Evolutionary conservation across 23 tunicate genomes (phyloP), one percentile per base, ranked within the genome.

Genomic region (Oikopleura dioica): DNA sequence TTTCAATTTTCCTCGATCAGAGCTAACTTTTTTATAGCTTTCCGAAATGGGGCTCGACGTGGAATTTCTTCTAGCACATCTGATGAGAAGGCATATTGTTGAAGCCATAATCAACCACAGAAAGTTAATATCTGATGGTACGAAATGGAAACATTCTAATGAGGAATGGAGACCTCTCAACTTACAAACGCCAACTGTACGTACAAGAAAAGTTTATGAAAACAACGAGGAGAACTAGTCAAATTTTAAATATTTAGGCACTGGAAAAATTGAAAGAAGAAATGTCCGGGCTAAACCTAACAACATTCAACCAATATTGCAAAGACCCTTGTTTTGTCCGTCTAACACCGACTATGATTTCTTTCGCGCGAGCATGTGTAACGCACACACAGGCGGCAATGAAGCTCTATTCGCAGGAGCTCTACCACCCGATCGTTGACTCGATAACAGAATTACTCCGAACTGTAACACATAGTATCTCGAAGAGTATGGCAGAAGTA

Each of bases 101-200:
- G 33, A 80, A 1, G 38, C 87, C 0, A 37, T 91, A 0, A 37
- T 24, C 0, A 92, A 82, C 38, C 92, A 91, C 50, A 79, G 80
- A 69, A 85, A 85, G 79, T 84, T 84, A 38, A 44, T 91, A 1
- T 82, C 81, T 1, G 97, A 91, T 67, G 97, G 92, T 5, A 85
- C 87, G 1, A 91, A 81, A 77, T 75, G 85, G 16, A 75, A 91
- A 33, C 82, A 78, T 35, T 91, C 97, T 0, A 91, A 91, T 67
- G 97, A 91, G 78, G 34, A 69, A 26, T 91, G 97, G 97, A 78
- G 77, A 37, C 94, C 87, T 1, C 68, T 80, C 1, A 91, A 91
- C 76, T 24, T 80, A 37, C 84, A 58, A 12, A 80, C 82, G 0
- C 92, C 97, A 0, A 85, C 82, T 63, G 88, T 82, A 59, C 37